Base-by-base conservation (phyloP, 1,140 invertebrate species). In the Aphelinus atriplicis region DNA sequence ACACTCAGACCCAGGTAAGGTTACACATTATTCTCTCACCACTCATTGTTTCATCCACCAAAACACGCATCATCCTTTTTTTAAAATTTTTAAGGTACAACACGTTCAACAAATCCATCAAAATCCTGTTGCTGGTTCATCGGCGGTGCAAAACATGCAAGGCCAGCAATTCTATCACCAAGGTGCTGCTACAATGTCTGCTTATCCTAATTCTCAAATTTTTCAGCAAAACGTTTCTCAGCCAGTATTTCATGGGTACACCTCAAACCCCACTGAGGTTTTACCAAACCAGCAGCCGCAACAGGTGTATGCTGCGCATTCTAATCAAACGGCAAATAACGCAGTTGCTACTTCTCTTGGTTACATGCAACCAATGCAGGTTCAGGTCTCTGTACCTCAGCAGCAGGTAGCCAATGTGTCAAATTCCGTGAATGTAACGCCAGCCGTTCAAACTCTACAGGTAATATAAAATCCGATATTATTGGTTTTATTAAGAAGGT, bases 201-300 rank as follows among this genome's bases (percentile, higher is more conserved):
- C 83, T 5, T 86, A 84, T 26, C 78, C 73, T 0, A 69, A 77
- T 10, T 63, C 82, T 0, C 68, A 83, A 45, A 75, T 87, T 4
- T 86, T 83, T 69, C 85, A 85, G 10, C 85, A 84, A 62, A 85
- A 83, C 66, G 81, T 86, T n/a, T 66, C 89, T 43, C 87, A 90
- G 75, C 86, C 64, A 9, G 60, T 90, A 73, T 86, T 85, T 80
- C 89, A 84, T n/a, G 77, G 79, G 0, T 85, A 83, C 66, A 68
- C 84, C 1, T 83, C 85, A 6, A 78, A 80, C 1, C 83, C 80
- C 75, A 80, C 84, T 9, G 86, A 87, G 42, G 84, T 87, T 57
- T 76, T 88, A 69, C 76, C 85, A 1, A 78, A 68, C 2, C 84
- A 86, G 56, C 76, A 79, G 9, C 63, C 82, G 2, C 81, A 85